phyloP scores from a whole-genome alignment of 2,888 invertebrate species.

The Synergus laeviventris region DNA sequence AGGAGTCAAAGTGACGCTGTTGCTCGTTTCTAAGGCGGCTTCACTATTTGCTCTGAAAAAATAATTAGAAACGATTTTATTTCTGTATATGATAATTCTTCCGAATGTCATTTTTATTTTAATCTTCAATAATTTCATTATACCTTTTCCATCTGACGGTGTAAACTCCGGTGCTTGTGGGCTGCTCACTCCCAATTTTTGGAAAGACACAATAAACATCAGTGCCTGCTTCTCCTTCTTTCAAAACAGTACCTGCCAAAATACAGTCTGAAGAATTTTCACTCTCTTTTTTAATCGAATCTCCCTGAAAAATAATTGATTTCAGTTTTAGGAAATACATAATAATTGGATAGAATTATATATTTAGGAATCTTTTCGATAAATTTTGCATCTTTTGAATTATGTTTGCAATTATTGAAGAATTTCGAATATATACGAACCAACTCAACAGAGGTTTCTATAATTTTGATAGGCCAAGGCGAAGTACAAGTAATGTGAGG shows the following conservation, averaged over 20 bases:
- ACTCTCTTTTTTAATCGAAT: slow-evolving; percentile 64
- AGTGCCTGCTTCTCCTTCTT: slow-evolving; percentile 77
- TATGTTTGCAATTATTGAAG: not conserved
- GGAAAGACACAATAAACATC: slow-evolving; percentile 78
- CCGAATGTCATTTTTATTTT: no score
- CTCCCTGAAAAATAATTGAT: slow-evolving; percentile 60
- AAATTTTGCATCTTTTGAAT: not conserved
- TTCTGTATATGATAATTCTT: no score
- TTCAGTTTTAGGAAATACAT: not conserved
- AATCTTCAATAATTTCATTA: not conserved
- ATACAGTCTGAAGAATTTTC: slow-evolving; percentile 59
- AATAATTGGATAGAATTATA: slow-evolving; percentile 1
- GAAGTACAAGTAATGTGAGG: slow-evolving; percentile 83
- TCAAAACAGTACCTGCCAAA: slow-evolving; percentile 73
- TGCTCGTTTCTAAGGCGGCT: slow-evolving; percentile 72
- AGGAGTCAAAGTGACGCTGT: slow-evolving; percentile 79
- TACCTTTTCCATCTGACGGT: slow-evolving; percentile 79
- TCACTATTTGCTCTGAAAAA: slow-evolving; percentile 64
- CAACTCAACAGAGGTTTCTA: slow-evolving; percentile 82
- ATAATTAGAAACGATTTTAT: no score
- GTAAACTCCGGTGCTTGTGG: slow-evolving; percentile 78
- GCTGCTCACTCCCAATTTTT: slow-evolving; percentile 74
- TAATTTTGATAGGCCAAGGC: slow-evolving; percentile 83
- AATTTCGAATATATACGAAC: slow-evolving; percentile 70
- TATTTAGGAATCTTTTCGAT: no score